Base-by-base conservation (phyloP, 2,888 invertebrate species). In the Dichetophora obliterata region DNA sequence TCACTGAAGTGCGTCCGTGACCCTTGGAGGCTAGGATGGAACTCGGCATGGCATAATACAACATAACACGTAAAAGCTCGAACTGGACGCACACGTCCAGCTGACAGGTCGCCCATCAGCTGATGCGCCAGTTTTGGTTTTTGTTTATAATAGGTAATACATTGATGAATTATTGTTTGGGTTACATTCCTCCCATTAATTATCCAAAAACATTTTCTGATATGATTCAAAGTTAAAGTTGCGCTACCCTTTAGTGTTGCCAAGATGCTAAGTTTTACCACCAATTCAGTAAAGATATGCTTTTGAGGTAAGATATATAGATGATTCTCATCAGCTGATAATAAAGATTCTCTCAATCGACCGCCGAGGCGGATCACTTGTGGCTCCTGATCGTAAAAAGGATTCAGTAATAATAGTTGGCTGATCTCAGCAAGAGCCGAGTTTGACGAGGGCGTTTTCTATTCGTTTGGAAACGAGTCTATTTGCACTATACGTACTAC, bases 31-130 rank as follows among this genome's bases (percentile, higher is more conserved):
- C 43, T n/a, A 75, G 72, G n/a, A 66, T 37, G 6, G 34, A 50
- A 61, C 76, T 73, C 3, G 70, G 70, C 0, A 69, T 75, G 24
- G 76, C 78, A 50, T 63, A 78, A 37, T 77, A 75, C 5, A 34
- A 52, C 4, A 65, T 74, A 1, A 79, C 75, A 75, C 16, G 65
- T 75, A 24, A 79, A 78, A n/a, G 69, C 75, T 27, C 71, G 68
- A 37, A 73, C 75, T 31, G 66, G 78, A 9, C 61, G 52, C 14
- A 78, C 52, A 2, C 80, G 48, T 57, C 75, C 77, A 0, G 19
- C 31, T 0, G 68, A 75, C n/a, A 80, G 61, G 37, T 78, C 75
- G 37, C 70, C 63, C 77, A 78, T 80, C 3, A 80, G 48, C 61
- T 80, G 78, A 0, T 5, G n/a, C n/a, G 37, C 37, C 1, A 68